Evolutionary conservation across 2,113 vertebrate genomes (phyloP), one percentile per base, ranked within the genome.

Genomic region (Rutilus rutilus): DNA sequence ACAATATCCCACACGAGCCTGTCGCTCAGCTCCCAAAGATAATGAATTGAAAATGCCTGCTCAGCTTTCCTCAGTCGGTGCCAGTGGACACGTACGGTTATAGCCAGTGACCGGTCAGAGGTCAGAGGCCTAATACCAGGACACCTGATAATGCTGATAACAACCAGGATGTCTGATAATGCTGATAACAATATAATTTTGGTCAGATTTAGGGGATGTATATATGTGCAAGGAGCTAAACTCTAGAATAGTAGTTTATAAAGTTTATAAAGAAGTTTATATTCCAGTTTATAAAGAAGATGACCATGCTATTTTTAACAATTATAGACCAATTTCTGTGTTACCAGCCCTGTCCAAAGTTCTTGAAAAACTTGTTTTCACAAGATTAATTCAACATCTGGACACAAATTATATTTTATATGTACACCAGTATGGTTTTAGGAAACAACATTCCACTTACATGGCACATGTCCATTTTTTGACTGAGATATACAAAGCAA

Each of bases 11-110:
- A 57, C 77, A 77, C 2, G 6, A 77, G 47, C 47, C 47, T 60
- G 54, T 33, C 75, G 5, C 77, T 79, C 77, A 79, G 75, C 50
- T 54, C 25, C 25, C 17, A 54, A 5, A 77, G 75, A 77, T 15
- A 54, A 33, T 54, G 4, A 33, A 23, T 17, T 52, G 27, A 60
- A 79, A 59, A 60, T 12, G 54, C 17, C 77, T 79, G 54, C 15
- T 77, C 47, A 52, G 74, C 74, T 52, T 39, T 74, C 23, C 39
- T 60, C n/a, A 60, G 21, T 60, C 59, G n/a, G 23, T 62, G 10
- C 21, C 11, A 47, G 23, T 47, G 23, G 12, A 7, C 23, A 25
- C 6, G 33, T 71, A 23, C 2, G 19, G 67, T 71, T 23, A 42
- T 42, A 71, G 33, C 4, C 36, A 71, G 67, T 71, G 33, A 71